Conservation (phyloP, 2,113 vertebrate genomes). For the Indicator indicator region DNA sequence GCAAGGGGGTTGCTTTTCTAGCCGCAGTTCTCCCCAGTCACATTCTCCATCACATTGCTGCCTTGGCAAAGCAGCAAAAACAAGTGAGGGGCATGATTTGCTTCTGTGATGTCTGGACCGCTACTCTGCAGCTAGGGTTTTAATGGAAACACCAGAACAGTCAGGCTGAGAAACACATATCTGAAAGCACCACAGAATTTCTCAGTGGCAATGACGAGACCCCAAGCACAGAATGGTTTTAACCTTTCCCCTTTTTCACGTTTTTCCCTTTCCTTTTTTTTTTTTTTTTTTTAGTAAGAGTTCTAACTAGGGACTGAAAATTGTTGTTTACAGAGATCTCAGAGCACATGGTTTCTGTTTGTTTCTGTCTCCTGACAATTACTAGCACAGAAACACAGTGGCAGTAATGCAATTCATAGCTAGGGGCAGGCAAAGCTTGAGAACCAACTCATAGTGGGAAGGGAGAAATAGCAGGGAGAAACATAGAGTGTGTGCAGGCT, state of each 20-base stretch:
- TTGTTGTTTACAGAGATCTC: neutral
- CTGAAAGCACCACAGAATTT: neutral
- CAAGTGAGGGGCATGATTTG: neutral
- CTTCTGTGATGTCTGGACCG: neutral
- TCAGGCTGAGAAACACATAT: neutral
- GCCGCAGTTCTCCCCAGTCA: neutral
- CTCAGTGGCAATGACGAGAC: neutral
- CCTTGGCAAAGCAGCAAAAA: neutral
- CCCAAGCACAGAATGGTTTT: neutral
- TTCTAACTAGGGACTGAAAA: neutral
- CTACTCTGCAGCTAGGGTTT: neutral
- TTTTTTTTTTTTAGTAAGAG: neutral
- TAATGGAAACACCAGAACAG: neutral
- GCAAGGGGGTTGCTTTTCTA: neutral
- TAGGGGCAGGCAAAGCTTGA: neutral
- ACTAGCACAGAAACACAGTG: neutral
- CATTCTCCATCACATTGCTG: neutral
- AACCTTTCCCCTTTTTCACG: neutral
- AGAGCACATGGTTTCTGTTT: neutral
- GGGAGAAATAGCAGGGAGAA: neutral
- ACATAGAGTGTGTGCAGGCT: neutral
- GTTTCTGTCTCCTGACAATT: neutral
- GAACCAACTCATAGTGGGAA: neutral
- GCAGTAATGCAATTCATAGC: neutral
- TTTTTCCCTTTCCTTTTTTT: neutral